These are phyloP conservation scores for Australoheros facetus DNA, from an alignment of 2,797 vertebrate species.

Conservation along the genomic window DNA sequence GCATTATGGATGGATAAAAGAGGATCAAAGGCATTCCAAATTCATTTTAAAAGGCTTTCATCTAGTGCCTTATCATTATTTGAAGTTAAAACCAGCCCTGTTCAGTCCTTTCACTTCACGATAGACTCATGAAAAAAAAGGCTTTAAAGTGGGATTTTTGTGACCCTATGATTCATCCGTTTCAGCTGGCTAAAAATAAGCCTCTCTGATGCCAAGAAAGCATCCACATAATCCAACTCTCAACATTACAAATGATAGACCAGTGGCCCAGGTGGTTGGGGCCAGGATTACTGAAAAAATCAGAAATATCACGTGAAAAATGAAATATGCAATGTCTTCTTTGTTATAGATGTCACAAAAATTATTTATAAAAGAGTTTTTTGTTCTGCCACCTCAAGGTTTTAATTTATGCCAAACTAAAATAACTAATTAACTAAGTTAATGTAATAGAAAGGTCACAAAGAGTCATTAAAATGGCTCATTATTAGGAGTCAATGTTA, in stretches of 20 bases:
- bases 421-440: background rate
- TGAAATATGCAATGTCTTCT: background rate
- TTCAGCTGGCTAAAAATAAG: slow-evolving; percentile 52
- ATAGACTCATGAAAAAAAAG: slow-evolving; percentile 32
- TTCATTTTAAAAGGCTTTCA: slow-evolving; percentile 63
- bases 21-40: slow-evolving; percentile 56
- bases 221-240: slow-evolving; percentile 18
- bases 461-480: background rate
- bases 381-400: background rate
- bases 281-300: slow-evolving; percentile 2
- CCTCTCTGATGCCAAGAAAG: slow-evolving; percentile 38
- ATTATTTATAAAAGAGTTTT: background rate
- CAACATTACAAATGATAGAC: slow-evolving; percentile 23
- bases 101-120: slow-evolving; percentile 38
- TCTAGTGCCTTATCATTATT: slow-evolving; percentile 48
- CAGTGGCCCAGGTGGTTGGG: slow-evolving; percentile 15
- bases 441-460: background rate
- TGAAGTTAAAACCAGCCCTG: slow-evolving; percentile 44
- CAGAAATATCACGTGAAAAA: background rate
- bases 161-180: slow-evolving; percentile 43
- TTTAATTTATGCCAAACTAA: background rate
- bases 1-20: slow-evolving; percentile 46
- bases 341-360: background rate
- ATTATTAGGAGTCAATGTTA: background rate
- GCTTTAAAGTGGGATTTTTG: slow-evolving; percentile 34